Evolutionary conservation across 2,797 vertebrate genomes (phyloP).

Genomic region (Fistularia tabacaria): DNA sequence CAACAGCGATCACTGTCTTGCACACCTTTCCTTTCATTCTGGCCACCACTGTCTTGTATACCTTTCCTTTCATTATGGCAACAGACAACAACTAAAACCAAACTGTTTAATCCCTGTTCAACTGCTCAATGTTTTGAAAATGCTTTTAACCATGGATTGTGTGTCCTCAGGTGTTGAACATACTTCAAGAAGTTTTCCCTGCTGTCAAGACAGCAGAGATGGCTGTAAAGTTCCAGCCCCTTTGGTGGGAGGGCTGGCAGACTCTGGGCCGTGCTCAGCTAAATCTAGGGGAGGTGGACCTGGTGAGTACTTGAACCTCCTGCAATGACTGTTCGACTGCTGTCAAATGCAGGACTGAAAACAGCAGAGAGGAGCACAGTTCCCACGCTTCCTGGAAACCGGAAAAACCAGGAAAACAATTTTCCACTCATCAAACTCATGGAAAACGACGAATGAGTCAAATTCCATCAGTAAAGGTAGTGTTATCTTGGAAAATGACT

Average conservation of each 20-base stretch:
- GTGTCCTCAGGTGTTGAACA: slow-evolving; percentile 81
- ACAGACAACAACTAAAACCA: too few species aligned
- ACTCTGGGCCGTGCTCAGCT: slow-evolving; percentile 93
- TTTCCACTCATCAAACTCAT: not conserved
- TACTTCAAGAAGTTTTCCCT: slow-evolving; percentile 89
- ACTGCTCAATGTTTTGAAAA: not conserved
- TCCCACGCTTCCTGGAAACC: too few species aligned
- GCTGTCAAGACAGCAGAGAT: slow-evolving; percentile 92
- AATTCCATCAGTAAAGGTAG: too few species aligned
- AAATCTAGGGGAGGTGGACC: slow-evolving; percentile 88
- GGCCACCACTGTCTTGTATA: too few species aligned
- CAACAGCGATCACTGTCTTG: too few species aligned
- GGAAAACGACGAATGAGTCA: too few species aligned
- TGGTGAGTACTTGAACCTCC: slow-evolving; percentile 74
- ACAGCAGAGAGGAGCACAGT: not conserved
- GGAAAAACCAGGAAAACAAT: too few species aligned
- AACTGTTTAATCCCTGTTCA: too few species aligned
- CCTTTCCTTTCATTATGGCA: too few species aligned
- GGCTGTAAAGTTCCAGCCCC: slow-evolving; percentile 84
- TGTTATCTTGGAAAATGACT: too few species aligned
- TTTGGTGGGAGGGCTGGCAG: slow-evolving; percentile 93
- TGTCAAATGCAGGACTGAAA: too few species aligned
- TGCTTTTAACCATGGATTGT: not conserved
- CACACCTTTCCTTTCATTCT: too few species aligned
- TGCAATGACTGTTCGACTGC: not conserved